Evolutionary conservation across 2,113 vertebrate species (phyloP), one percentile per base, ranked within the genome.

Genomic region (Microtus montanus): DNA sequence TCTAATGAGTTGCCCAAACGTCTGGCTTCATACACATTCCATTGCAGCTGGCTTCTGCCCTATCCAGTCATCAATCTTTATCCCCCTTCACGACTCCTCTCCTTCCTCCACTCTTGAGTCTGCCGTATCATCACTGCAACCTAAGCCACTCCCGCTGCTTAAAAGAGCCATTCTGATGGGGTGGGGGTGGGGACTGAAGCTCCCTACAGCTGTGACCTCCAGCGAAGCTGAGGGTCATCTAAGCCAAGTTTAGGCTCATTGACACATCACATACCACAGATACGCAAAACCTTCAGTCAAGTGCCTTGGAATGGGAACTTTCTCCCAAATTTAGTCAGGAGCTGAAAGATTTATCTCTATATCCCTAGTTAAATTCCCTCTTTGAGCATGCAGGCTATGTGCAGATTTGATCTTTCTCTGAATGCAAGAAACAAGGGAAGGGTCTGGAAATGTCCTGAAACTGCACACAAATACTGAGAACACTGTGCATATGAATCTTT

Each of bases 41-140:
- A 95, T 70, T 88, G 26, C 41, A 3, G 93, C 82, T 96, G 95
- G 88, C 85, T 70, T 94, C 85, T 95, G 96, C 96, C 95, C 92
- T 96, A 75, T 85, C 73, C 92, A 41, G 26, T 93, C 97, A 95
- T 97, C 94, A 94, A 93, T 97, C 95, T 97, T 90, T 88, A 77
- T 79, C 90, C 47, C 47, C 61, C 47, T 90, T 92, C 93, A 94
- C 93, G 97, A 93, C 61, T 91, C 78, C 82, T 94, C 52, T 93
- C 90, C 77, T 83, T 94, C 74, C 87, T 94, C 85, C 68, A 92
- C 41, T 41, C 75, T 80, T 89, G 89, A 68, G 70, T 92, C 73
- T 80, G 35, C 35, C 33, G 88, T 86, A 82, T 78, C 52, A 83
- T 63, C 93, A 78, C 26, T 15, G 88, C 49, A 86, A 88, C 77